Conservation (phyloP, 2,797 vertebrate genomes). For the Phaenicophaeus curvirostris region DNA sequence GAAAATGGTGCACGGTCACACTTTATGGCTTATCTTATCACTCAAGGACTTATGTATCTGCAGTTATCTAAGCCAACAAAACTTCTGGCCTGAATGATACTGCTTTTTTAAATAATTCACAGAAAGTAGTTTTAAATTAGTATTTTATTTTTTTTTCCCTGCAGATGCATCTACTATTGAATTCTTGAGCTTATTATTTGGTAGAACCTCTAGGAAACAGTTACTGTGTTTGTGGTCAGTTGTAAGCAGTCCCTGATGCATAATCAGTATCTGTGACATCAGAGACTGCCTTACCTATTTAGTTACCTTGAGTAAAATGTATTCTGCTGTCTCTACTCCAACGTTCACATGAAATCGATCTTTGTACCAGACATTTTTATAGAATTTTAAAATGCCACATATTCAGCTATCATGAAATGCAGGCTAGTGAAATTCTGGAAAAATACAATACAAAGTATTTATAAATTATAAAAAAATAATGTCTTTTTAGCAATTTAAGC, state of each 20-base stretch:
- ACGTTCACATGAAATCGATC: not conserved
- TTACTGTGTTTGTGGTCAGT: not conserved
- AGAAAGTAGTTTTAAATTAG: not conserved
- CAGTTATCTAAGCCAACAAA: slow-evolving; percentile 21
- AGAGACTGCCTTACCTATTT: not conserved
- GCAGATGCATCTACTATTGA: not conserved
- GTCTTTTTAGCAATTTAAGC: slow-evolving; percentile 6
- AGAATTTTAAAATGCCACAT: not conserved
- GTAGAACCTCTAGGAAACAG: not conserved
- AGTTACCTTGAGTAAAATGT: not conserved
- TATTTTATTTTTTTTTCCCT: not conserved
- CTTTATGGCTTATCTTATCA: not conserved
- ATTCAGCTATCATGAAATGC: not conserved
- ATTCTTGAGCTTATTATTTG: not conserved
- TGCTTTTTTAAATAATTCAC: not conserved
- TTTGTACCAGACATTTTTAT: not conserved
- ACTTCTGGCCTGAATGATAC: not conserved
- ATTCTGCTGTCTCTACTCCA: not conserved
- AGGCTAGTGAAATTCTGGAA: not conserved
- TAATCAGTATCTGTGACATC: not conserved
- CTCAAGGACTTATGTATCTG: not conserved
- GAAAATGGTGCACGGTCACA: slow-evolving; percentile 12
- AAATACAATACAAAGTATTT: not conserved
- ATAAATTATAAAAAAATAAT: not conserved
- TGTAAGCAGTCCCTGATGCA: not conserved